Evolutionary conservation across 1,140 invertebrate species (phyloP).

Genomic region (Meteorus sp.): DNA sequence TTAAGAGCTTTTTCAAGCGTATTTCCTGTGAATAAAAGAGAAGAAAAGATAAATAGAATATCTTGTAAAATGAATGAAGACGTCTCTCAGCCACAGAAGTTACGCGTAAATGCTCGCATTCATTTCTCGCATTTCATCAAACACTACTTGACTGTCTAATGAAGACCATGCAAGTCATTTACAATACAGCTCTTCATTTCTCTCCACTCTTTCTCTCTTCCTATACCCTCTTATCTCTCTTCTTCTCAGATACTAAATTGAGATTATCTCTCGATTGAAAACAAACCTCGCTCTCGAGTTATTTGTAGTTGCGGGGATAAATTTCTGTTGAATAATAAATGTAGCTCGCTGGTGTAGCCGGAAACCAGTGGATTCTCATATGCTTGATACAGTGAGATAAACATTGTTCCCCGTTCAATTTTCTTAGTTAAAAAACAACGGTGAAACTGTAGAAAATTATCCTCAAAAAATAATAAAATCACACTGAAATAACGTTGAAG

Average conservation of each 20-base stretch:
- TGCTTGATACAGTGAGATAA: conserved; percentile 51
- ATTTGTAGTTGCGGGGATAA: conserved; percentile 23
- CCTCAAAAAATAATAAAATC: conserved; percentile 11
- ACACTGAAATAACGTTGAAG: background rate
- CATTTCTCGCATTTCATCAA: conserved; percentile 10
- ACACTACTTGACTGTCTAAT: conserved; percentile 11
- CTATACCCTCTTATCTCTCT: too few species aligned
- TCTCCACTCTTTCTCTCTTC: too few species aligned
- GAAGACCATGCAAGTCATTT: background rate
- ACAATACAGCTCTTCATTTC: background rate
- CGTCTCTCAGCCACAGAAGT: background rate
- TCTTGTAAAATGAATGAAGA: conserved; percentile 28
- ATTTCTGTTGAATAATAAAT: conserved; percentile 43
- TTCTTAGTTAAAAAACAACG: too few species aligned
- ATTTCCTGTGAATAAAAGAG: conserved; percentile 66
- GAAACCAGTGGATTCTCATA: conserved; percentile 42
- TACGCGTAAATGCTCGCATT: conserved; percentile 11
- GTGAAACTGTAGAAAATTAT: background rate
- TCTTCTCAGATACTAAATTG: background rate
- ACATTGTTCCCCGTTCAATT: conserved; percentile 37
- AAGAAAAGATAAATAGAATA: conserved; percentile 14
- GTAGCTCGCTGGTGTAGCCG: conserved; percentile 47
- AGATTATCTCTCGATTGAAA: conserved; percentile 9
- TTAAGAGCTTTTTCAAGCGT: conserved; percentile 85
- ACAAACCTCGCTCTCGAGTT: conserved; percentile 30